Evolutionary conservation across 2,113 vertebrate species (phyloP).

Genomic region (Beaufortia kweichowensis): DNA sequence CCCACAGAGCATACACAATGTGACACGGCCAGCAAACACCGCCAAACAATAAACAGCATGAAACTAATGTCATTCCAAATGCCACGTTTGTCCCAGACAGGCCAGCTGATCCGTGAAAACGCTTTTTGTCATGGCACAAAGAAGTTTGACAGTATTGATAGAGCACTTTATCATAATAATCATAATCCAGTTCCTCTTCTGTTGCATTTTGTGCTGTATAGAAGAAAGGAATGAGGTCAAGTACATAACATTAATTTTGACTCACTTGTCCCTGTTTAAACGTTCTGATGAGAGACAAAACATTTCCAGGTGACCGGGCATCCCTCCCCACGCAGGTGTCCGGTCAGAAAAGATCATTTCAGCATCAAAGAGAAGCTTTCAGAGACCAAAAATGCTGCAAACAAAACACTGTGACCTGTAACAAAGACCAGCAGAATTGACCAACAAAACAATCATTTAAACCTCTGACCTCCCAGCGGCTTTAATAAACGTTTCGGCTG

Average conservation of each 20-base stretch:
- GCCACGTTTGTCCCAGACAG: conserved; percentile 46
- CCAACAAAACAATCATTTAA: not conserved
- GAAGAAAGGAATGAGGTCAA: too few species aligned
- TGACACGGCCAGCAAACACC: conserved; percentile 41
- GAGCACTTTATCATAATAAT: conserved; percentile 35
- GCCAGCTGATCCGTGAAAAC: conserved; percentile 28
- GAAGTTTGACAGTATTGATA: conserved; percentile 35
- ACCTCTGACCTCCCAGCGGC: conserved; percentile 13
- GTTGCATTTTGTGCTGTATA: too few species aligned
- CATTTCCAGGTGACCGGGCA: not conserved
- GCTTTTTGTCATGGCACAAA: conserved; percentile 33
- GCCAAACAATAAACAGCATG: conserved; percentile 47
- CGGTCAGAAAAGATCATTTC: conserved; percentile 53
- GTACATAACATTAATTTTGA: too few species aligned
- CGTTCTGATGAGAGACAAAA: too few species aligned
- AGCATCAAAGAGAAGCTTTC: conserved; percentile 34
- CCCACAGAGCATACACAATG: conserved; percentile 25
- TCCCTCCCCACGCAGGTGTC: conserved; percentile 27
- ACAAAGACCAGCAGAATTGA: conserved; percentile 31
- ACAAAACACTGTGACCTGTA: conserved; percentile 1
- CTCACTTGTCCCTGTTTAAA: too few species aligned
- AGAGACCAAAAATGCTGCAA: conserved; percentile 31
- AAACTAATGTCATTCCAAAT: conserved; percentile 52
- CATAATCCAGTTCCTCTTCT: conserved; percentile 28
- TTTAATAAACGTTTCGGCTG: not conserved